phyloP scores from a whole-genome alignment of 2,113 vertebrate species.

The Prochilodus magdalenae region DNA sequence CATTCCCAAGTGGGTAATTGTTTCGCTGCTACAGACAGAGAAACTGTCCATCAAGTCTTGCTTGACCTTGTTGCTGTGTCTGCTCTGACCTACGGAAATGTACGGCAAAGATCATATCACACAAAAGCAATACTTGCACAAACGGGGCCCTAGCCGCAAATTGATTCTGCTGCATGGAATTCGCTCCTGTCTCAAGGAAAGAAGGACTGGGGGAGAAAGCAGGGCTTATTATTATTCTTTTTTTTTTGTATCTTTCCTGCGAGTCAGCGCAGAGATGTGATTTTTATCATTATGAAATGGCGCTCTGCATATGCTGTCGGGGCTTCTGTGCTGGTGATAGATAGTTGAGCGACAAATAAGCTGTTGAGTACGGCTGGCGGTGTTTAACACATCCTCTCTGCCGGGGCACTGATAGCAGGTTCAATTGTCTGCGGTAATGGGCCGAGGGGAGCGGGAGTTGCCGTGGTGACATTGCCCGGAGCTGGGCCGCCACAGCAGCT shows the following conservation, averaged over 20 bases:
- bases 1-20: constrained; percentile 57
- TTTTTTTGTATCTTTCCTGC: constrained; percentile 50
- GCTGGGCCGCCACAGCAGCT: constrained; percentile 20
- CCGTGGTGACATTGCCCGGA: constrained; percentile 50
- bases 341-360: constrained; percentile 55
- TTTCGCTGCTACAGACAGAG: constrained; percentile 49
- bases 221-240: constrained; percentile 41
- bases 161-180: constrained; percentile 60
- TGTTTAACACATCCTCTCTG: constrained; percentile 58
- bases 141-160: constrained; percentile 56
- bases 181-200: constrained; percentile 53
- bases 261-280: constrained; percentile 50
- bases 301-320: constrained; percentile 57
- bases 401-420: constrained; percentile 53
- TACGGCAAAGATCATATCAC: constrained; percentile 65
- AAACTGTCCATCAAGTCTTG: constrained; percentile 60
- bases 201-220: constrained; percentile 24
- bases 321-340: constrained; percentile 31
- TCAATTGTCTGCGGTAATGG: constrained; percentile 58
- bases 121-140: constrained; percentile 59
- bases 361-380: constrained; percentile 37
- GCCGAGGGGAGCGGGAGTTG: constrained; percentile 40
- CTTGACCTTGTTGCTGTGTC: constrained; percentile 65
- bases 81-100: constrained; percentile 63
- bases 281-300: constrained; percentile 60